Base-by-base conservation (phyloP, 1,140 invertebrate species). In the Adelges cooleyi region DNA sequence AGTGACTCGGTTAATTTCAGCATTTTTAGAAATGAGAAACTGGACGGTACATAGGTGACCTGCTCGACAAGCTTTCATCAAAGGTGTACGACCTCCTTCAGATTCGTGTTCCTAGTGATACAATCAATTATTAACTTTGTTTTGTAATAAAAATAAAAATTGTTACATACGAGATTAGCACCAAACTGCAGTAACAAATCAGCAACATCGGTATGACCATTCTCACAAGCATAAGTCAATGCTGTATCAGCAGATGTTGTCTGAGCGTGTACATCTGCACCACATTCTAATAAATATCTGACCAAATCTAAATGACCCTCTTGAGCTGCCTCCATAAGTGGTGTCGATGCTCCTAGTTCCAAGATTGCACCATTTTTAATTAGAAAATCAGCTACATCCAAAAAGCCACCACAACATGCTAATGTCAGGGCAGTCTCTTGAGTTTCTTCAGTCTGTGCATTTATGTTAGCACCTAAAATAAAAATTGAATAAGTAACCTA, bases 41-140 rank as follows among this genome's bases (percentile, higher is more conserved):
- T 96, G 91, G 50, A 98, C 96, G 50, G 95, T 96, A 74, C 91
- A 93, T n/a, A 94, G 79, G 77, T 99, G 95, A n/a, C 95, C 95
- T 54, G 95, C 95, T 73, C 96, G 86, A 68, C 93, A 93, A n/a
- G 96, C 94, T 77, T 99, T 91, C 96, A 99, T 99, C 67, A 99
- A 76, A 27, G 96, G 95, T 33, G 95, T 98, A 75, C 89, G 82
- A 38, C 87, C 93, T 70, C 89, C 93, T 80, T 92, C 91, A n/a
- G 88, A 92, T 77, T 91, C 87, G 73, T 94, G 90, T 76, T 95
- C 91, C 82, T 84, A 70, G 29, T 5, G 29, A 6, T 33, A 33
- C 29, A 33, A 6, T 33, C 11, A 33, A 33, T n/a, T 17, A 27
- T 52, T n/a, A n/a, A 52, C 22, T 6, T 49, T 18, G 17, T 49